Base-by-base conservation (phyloP, 2,113 vertebrate genomes). In the Chionomys nivalis region DNA sequence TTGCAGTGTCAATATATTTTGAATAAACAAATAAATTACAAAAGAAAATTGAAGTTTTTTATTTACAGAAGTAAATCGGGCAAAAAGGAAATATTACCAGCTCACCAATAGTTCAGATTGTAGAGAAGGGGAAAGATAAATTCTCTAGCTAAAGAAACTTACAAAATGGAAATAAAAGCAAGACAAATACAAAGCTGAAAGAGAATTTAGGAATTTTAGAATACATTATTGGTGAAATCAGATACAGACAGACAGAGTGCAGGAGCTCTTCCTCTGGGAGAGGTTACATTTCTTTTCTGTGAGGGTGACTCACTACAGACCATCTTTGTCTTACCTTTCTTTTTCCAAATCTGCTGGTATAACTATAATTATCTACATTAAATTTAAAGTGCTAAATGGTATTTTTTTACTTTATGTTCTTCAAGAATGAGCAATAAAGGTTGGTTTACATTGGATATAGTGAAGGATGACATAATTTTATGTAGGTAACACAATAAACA, bases 1-100 rank as follows among this genome's bases (percentile, higher is more conserved):
- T 90, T 91, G 63, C 31, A 94, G 90, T 88, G 86, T 77, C 28
- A 87, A 72, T 36, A 79, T 5, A 91, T 93, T 81, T 86, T 91
- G 24, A 94, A 91, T 9, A 94, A 87, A 94, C 73, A 58, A 96
- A 89, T 89, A 82, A 89, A 92, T 76, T 90, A 49, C 44, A 75
- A 23, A 8, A 65, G n/a, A 94, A 89, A 90, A 63, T 66, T 58
- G 65, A 77, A 61, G 55, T 52, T 58, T n/a, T 94, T 97, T 76
- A 52, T 42, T 90, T 70, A 89, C 7, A 82, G 36, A 93, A 89
- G 42, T 61, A 36, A 89, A 55, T n/a, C 76, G 86, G 72, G 17
- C 49, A 86, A 31, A 94, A 94, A 95, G 17, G 17, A 95, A 77
- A 26, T 49, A 90, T 3, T 82, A 91, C 55, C 75, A 96, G 61